Percentiles rank a stretch among this genome's conserved stretches.
These are phyloP conservation scores for Anthonomus grandis DNA, from an alignment of 1,140 invertebrate genomes.

Conservation along the genomic window DNA sequence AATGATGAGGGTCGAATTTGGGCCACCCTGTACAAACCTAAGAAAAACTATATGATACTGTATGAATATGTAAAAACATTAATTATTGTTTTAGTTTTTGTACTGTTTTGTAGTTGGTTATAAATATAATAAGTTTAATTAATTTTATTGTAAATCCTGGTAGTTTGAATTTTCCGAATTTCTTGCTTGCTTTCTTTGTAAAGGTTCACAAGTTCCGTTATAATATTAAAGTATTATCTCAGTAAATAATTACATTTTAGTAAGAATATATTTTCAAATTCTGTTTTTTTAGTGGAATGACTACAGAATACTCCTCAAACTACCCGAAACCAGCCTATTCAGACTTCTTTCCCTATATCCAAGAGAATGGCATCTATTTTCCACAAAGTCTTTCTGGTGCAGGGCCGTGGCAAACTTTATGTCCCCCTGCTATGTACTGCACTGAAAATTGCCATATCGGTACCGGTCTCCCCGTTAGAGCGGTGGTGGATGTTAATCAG, in stretches of 20 bases:
- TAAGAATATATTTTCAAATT: too few species aligned
- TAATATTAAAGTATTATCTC: not conserved
- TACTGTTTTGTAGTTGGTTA: too few species aligned
- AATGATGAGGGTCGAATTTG: too few species aligned
- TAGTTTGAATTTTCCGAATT: too few species aligned
- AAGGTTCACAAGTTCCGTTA: too few species aligned
- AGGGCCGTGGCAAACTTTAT: conserved; percentile 40
- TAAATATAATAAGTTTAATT: too few species aligned
- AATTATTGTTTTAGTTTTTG: too few species aligned
- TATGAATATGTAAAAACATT: too few species aligned
- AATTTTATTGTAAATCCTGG: too few species aligned
- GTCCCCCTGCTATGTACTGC: conserved; percentile 46
- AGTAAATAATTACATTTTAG: not conserved
- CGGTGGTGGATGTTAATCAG: conserved; percentile 32
- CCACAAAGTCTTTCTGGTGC: conserved; percentile 30
- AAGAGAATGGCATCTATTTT: conserved; percentile 29
- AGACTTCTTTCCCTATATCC: conserved; percentile 33
- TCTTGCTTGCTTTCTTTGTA: too few species aligned
- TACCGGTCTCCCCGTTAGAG: conserved; percentile 39
- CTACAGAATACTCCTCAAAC: conserved; percentile 34
- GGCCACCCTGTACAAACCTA: too few species aligned
- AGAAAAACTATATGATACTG: too few species aligned
- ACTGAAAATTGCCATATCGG: conserved; percentile 47
- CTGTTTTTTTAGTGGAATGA: conserved; percentile 39
- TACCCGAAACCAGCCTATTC: conserved; percentile 36